Conservation (phyloP, 2,113 vertebrate genomes). For the Sylvia atricapilla region DNA sequence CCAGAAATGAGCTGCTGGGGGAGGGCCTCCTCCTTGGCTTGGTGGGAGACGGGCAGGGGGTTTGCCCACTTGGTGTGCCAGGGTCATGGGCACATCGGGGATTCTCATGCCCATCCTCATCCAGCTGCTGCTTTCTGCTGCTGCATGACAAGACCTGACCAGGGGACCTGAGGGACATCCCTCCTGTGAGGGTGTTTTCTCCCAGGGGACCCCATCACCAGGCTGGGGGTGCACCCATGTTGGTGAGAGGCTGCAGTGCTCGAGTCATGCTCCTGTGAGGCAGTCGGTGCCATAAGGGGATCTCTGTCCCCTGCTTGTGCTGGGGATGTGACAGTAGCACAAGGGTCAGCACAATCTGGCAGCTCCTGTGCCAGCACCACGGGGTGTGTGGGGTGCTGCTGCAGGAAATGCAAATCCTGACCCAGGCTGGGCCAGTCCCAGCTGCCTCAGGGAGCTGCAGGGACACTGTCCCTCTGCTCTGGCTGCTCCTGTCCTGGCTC, state of each 20-base stretch:
- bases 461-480: neutral
- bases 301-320: neutral
- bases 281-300: neutral
- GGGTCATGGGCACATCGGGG: neutral
- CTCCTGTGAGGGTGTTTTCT: neutral
- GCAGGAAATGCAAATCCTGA: neutral
- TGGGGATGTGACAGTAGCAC: neutral
- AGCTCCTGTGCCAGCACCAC: neutral
- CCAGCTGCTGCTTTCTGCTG: neutral
- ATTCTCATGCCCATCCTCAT: neutral
- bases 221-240: neutral
- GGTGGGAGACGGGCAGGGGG: neutral
- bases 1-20: neutral
- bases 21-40: neutral
- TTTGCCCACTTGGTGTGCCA: neutral
- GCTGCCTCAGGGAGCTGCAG: neutral
- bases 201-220: neutral
- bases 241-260: neutral
- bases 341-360: fast-evolving
- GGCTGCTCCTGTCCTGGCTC: neutral
- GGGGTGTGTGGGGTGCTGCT: fast-evolving
- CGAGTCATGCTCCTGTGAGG: fast-evolving
- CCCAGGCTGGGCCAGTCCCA: neutral
- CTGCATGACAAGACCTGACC: neutral
- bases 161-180: neutral